Evolutionary conservation across 53 echinoderm and acorn worm species (phyloP).

Genomic region (Pentamera pediparva): DNA sequence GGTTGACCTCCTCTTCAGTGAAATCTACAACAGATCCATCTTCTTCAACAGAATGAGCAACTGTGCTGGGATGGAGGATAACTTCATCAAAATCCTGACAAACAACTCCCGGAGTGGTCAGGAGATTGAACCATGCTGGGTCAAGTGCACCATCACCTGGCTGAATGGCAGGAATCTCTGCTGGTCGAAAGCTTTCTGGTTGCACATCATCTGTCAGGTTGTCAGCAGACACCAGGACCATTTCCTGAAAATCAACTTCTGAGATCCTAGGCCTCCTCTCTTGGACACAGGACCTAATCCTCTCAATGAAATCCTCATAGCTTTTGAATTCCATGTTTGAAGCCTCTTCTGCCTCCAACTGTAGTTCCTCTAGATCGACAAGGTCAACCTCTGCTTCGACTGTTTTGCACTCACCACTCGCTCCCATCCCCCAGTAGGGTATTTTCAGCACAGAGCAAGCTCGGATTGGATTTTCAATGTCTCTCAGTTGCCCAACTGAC

Average conservation of each 20-base stretch:
- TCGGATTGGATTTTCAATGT: constrained; percentile 34
- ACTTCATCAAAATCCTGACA: background rate
- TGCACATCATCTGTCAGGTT: too few relatives aligned
- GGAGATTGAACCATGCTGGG: too few relatives aligned
- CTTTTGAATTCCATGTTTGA: constrained; percentile 3
- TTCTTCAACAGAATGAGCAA: background rate
- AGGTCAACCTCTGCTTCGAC: background rate
- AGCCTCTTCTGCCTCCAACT: constrained; percentile 27
- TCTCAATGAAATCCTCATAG: background rate
- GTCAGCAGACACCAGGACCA: background rate
- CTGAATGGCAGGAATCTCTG: too few relatives aligned
- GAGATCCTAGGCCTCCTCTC: background rate
- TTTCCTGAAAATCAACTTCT: constrained; percentile 1
- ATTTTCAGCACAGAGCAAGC: constrained; percentile 10
- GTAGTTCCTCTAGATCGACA: too few relatives aligned
- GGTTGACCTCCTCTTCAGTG: background rate
- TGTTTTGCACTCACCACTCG: background rate
- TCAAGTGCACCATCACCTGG: too few relatives aligned
- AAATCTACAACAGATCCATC: background rate
- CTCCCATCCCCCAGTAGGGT: background rate
- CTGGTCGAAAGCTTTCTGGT: too few relatives aligned
- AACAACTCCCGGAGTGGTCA: too few relatives aligned
- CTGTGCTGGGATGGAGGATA: background rate
- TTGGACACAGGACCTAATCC: background rate
- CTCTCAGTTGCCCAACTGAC: constrained; percentile 11